phyloP scores from a whole-genome alignment of 1,140 invertebrate species.

The Drosophila tani region DNA sequence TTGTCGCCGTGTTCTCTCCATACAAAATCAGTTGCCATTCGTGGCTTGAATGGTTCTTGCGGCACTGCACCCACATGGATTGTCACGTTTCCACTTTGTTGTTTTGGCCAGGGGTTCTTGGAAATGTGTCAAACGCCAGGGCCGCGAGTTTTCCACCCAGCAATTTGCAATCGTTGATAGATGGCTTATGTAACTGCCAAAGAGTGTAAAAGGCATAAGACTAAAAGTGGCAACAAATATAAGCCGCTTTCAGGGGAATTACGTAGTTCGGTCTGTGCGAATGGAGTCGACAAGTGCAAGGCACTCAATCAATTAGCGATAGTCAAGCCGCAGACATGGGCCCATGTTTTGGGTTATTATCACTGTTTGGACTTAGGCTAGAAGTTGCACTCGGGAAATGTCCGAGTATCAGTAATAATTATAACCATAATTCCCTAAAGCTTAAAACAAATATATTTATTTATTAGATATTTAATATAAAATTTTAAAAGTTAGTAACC shows the following conservation, averaged over 20 bases:
- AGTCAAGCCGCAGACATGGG: constrained; percentile 17
- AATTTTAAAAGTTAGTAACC: background rate
- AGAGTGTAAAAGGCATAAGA: constrained; percentile 30
- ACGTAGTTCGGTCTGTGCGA: constrained; percentile 31
- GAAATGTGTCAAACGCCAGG: constrained; percentile 43
- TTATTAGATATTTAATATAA: background rate
- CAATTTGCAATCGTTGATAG: constrained; percentile 52
- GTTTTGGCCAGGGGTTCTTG: constrained; percentile 30
- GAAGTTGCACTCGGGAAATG: constrained; percentile 2
- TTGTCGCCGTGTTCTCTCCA: constrained; percentile 44
- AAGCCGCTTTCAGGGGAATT: constrained; percentile 29
- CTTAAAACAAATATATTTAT: background rate
- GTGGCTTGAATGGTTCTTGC: constrained; percentile 12
- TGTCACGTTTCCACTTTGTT: constrained; percentile 48
- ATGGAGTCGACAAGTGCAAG: constrained; percentile 50
- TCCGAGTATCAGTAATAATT: background rate
- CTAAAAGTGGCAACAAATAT: constrained; percentile 10
- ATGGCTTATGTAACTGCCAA: constrained; percentile 56
- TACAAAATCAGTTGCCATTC: constrained; percentile 43
- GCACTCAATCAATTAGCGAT: constrained; percentile 68
- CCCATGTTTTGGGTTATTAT: constrained; percentile 28
- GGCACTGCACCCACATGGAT: constrained; percentile 34
- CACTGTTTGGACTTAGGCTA: constrained; percentile 4
- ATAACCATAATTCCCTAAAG: background rate
- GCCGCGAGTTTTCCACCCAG: constrained; percentile 34